Conservation (phyloP, 2,888 invertebrate genomes). For the Plagiodera versicolora region DNA sequence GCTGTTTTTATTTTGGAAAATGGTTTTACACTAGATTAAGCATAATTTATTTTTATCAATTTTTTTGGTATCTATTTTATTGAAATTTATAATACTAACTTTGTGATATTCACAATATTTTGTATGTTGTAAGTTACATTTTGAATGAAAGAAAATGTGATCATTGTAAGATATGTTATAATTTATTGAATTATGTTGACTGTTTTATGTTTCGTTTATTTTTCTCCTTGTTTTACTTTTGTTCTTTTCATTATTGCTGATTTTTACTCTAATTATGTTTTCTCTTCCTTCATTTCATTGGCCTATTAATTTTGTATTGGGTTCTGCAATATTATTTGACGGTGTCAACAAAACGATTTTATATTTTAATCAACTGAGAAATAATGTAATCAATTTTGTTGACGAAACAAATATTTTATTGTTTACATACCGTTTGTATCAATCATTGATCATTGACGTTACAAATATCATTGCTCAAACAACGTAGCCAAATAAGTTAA, state of each 20-base stretch:
- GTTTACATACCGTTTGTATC: not conserved
- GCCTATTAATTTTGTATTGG: not conserved
- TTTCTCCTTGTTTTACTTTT: constrained; percentile 12
- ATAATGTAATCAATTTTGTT: not conserved
- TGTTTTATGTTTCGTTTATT: constrained; percentile 26
- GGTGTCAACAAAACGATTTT: not conserved
- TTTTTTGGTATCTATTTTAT: constrained; percentile 23
- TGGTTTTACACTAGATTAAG: constrained; percentile 24
- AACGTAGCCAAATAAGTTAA: not conserved
- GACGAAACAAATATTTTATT: not conserved
- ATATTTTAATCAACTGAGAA: not conserved
- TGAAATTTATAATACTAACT: constrained; percentile 29
- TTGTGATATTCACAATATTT: constrained; percentile 31
- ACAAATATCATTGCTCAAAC: not conserved
- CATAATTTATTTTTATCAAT: constrained; percentile 21
- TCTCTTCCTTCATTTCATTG: not conserved
- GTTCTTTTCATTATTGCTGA: constrained; percentile 5
- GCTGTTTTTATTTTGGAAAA: constrained; percentile 5
- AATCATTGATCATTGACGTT: not conserved
- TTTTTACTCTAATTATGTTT: constrained; percentile 1
- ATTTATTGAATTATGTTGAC: constrained; percentile 30
- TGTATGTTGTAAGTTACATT: constrained; percentile 24
- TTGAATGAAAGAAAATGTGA: constrained; percentile 28
- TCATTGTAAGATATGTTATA: constrained; percentile 35
- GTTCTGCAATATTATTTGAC: not conserved